Evolutionary conservation across 2,888 invertebrate genomes (phyloP).

Genomic region (Phyto melanocephala): DNA sequence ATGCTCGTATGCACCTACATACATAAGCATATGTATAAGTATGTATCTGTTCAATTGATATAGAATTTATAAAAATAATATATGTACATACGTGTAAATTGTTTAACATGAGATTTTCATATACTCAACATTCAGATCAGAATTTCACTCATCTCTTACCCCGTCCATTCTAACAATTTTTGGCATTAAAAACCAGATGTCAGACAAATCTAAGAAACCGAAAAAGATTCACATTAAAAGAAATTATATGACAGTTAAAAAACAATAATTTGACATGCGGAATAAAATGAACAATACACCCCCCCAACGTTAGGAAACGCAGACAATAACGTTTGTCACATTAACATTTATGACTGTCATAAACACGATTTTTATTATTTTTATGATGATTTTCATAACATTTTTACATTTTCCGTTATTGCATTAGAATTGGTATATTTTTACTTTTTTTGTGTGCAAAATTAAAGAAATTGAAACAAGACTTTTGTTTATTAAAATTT

Average conservation of each 20-base stretch:
- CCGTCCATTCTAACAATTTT: not conserved
- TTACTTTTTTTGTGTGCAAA: slow-evolving; percentile 36
- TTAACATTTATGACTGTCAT: slow-evolving; percentile 70
- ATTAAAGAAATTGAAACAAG: slow-evolving; percentile 55
- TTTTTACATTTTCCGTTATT: slow-evolving; percentile 4
- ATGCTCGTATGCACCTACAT: no score
- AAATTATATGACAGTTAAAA: slow-evolving; percentile 65
- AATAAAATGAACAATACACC: slow-evolving; percentile 24
- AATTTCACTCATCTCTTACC: not conserved
- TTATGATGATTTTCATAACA: slow-evolving; percentile 60
- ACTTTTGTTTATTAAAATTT: slow-evolving; percentile 22
- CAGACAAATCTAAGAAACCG: slow-evolving; percentile 1
- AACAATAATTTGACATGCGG: slow-evolving; percentile 52
- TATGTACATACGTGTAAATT: slow-evolving; percentile 67
- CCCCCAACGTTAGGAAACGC: not conserved
- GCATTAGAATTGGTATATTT: slow-evolving; percentile 43
- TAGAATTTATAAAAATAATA: slow-evolving; percentile 54
- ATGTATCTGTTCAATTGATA: slow-evolving; percentile 11
- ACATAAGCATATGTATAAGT: not conserved
- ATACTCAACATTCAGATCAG: not conserved
- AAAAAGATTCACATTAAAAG: slow-evolving; percentile 46
- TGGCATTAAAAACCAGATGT: slow-evolving; percentile 65
- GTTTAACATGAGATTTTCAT: slow-evolving; percentile 21
- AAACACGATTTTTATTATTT: slow-evolving; percentile 68
- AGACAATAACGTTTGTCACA: slow-evolving; percentile 66